A percentile compares a stretch with the other conserved stretches of the same genome.
Conservation (phyloP, 2,888 invertebrate genomes). For the Leptopilina syphax region DNA sequence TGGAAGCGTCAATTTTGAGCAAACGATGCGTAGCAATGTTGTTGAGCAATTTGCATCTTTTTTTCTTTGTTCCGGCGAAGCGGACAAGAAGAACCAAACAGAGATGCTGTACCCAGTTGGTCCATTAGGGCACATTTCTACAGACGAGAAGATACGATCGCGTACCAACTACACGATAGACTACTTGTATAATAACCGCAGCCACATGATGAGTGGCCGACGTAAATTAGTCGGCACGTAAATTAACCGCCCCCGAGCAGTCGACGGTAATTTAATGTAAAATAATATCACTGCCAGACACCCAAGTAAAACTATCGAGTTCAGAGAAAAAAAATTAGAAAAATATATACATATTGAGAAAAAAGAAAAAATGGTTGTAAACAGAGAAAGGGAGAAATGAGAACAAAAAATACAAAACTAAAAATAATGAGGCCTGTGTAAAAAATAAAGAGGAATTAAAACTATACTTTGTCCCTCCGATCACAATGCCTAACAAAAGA, state of each 20-base stretch:
- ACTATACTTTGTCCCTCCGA: slow-evolving; percentile 20
- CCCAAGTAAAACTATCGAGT: background rate
- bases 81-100: slow-evolving; percentile 21
- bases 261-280: slow-evolving; percentile 50
- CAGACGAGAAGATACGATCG: slow-evolving; percentile 44
- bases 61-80: slow-evolving; percentile 12
- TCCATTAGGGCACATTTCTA: slow-evolving; percentile 38
- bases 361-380: background rate
- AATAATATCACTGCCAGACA: slow-evolving; percentile 54
- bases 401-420: slow-evolving; percentile 12
- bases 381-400: background rate
- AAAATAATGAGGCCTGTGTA: too few relatives aligned
- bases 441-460: slow-evolving; percentile 9
- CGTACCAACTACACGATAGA: slow-evolving; percentile 46
- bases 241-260: slow-evolving; percentile 71
- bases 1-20: slow-evolving; percentile 28
- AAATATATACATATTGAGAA: too few relatives aligned
- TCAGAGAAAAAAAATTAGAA: too few relatives aligned
- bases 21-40: slow-evolving; percentile 37
- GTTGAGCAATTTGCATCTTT: slow-evolving; percentile 28
- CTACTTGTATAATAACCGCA: slow-evolving; percentile 63
- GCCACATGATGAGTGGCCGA: slow-evolving; percentile 69
- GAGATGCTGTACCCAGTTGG: slow-evolving; percentile 11
- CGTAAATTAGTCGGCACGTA: slow-evolving; percentile 71
- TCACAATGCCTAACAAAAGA: slow-evolving; percentile 64